Percentiles rank a stretch among this genome's conserved stretches.
Evolutionary conservation across 2,113 vertebrate species (phyloP).

Genomic region (Bambusicola thoracicus): DNA sequence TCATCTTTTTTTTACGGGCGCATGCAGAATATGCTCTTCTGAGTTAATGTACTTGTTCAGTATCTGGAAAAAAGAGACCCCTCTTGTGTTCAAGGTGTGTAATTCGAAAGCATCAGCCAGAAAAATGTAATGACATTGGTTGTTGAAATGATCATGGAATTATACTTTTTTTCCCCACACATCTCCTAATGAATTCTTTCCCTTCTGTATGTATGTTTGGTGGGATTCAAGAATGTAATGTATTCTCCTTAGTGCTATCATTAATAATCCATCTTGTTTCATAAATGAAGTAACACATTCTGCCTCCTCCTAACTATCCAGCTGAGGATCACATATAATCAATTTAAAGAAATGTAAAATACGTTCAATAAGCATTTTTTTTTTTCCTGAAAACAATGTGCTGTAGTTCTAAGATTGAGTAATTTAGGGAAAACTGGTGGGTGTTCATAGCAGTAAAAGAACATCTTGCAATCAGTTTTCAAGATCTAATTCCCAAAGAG

Average conservation of each 20-base stretch:
- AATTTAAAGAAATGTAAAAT: slow-evolving; percentile 27
- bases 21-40: background rate
- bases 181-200: background rate
- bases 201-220: background rate
- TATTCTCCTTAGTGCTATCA: background rate
- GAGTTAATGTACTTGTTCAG: background rate
- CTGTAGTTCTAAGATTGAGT: slow-evolving; percentile 24
- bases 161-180: background rate
- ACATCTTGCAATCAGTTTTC: background rate
- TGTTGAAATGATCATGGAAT: background rate
- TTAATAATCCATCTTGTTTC: background rate
- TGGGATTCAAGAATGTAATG: background rate
- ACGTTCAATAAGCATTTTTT: background rate
- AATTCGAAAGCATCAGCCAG: background rate
- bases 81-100: background rate
- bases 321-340: background rate
- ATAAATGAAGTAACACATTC: background rate
- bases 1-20: background rate
- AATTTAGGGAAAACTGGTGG: slow-evolving; percentile 6
- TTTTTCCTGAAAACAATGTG: slow-evolving; percentile 16
- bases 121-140: background rate
- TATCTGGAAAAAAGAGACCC: background rate
- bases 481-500: background rate
- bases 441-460: slow-evolving; percentile 38
- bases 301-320: background rate